These are phyloP conservation scores for Orientallactaga sibirica DNA, from an alignment of 2,797 vertebrate species.

Conservation along the genomic window DNA sequence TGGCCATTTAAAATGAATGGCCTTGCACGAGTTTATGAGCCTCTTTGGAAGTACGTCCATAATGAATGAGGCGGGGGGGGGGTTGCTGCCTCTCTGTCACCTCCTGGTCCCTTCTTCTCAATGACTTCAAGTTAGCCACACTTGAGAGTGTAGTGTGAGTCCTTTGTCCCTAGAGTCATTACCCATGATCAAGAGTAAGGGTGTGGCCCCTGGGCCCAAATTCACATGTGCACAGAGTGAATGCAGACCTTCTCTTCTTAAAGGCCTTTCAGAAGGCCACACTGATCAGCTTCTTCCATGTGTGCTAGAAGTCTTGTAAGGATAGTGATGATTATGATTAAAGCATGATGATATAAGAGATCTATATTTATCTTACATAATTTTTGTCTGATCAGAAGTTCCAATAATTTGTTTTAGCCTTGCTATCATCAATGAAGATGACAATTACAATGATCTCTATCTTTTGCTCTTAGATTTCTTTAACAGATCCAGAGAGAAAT, in stretches of 20 bases:
- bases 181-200: neutral
- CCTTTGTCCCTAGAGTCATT: neutral
- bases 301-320: neutral
- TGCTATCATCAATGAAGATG: neutral
- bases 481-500: neutral
- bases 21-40: neutral
- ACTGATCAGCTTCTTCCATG: neutral
- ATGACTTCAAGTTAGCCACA: neutral
- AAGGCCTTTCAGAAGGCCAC: neutral
- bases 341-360: neutral
- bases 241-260: neutral
- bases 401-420: neutral
- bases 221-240: neutral
- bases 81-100: neutral
- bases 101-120: neutral
- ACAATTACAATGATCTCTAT: neutral
- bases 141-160: accelerated
- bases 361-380: neutral
- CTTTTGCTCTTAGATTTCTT: neutral
- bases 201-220: too few relatives aligned
- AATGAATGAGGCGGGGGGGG: neutral
- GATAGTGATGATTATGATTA: neutral
- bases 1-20: neutral
- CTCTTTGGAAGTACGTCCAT: neutral
- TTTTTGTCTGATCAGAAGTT: neutral